phyloP scores from a whole-genome alignment of 2,888 invertebrate genomes.

The Chaitophorus viminalis region DNA sequence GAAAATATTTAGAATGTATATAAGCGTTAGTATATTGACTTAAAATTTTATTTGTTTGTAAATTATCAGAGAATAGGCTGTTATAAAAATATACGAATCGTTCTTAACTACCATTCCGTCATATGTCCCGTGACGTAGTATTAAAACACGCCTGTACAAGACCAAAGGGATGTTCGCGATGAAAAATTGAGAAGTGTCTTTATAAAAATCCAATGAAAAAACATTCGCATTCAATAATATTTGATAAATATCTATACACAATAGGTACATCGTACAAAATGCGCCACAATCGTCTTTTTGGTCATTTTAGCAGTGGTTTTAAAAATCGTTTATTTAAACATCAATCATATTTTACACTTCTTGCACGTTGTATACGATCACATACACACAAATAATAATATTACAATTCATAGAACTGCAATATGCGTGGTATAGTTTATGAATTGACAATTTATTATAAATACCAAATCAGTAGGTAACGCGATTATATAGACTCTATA shows the following conservation, averaged over 20 bases:
- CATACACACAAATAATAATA: too few species aligned
- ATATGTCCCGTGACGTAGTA: background rate
- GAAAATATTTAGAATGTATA: too few species aligned
- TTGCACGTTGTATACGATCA: too few species aligned
- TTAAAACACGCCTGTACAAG: background rate
- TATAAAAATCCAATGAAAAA: background rate
- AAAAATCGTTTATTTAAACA: too few species aligned
- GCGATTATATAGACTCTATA: too few species aligned
- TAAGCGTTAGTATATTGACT: too few species aligned
- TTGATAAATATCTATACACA: background rate
- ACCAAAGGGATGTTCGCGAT: background rate
- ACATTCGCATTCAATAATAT: background rate
- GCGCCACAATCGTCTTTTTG: background rate
- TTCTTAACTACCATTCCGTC: background rate
- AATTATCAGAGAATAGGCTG: background rate
- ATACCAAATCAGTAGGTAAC: too few species aligned
- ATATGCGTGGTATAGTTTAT: too few species aligned
- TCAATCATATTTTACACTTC: too few species aligned
- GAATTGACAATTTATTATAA: too few species aligned
- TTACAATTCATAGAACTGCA: too few species aligned
- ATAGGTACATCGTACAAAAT: background rate
- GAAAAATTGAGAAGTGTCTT: background rate
- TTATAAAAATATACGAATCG: background rate
- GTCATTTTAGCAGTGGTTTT: background rate
- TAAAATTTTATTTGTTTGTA: background rate